Conservation (phyloP, 2,888 invertebrate genomes). For the Scaptomyza cyrtandrae region DNA sequence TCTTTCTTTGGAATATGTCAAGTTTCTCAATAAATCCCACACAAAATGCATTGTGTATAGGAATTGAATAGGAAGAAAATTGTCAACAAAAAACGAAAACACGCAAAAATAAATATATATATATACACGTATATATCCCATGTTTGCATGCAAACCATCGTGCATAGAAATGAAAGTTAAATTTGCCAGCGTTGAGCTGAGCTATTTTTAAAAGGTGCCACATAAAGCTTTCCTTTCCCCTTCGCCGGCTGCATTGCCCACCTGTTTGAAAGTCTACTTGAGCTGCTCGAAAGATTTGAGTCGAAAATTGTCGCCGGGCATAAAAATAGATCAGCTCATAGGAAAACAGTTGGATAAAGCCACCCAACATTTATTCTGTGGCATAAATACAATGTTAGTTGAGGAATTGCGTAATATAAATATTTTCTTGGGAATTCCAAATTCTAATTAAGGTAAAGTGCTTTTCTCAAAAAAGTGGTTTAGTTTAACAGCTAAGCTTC, state of each 20-base stretch:
- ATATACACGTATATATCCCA: not conserved
- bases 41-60: slow-evolving; percentile 33
- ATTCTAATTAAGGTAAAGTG: not conserved
- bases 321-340: slow-evolving; percentile 21
- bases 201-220: slow-evolving; percentile 26
- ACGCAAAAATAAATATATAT: slow-evolving; percentile 1
- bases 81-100: not conserved
- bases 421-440: not conserved
- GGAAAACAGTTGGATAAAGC: not conserved
- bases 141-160: not conserved
- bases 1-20: not conserved
- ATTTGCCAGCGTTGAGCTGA: slow-evolving; percentile 2
- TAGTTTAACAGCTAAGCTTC: not conserved
- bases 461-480: not conserved
- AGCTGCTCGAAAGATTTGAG: slow-evolving; percentile 16
- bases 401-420: not conserved
- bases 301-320: slow-evolving; percentile 19
- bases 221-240: not conserved
- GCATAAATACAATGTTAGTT: not conserved
- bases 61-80: slow-evolving; percentile 8
- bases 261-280: slow-evolving; percentile 1
- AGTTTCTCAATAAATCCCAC: slow-evolving; percentile 47
- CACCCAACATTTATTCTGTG: not conserved
- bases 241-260: not conserved
- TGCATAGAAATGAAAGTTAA: slow-evolving; percentile 2